Conservation (phyloP, 2,113 vertebrate species). For the Platysteira castanea region DNA sequence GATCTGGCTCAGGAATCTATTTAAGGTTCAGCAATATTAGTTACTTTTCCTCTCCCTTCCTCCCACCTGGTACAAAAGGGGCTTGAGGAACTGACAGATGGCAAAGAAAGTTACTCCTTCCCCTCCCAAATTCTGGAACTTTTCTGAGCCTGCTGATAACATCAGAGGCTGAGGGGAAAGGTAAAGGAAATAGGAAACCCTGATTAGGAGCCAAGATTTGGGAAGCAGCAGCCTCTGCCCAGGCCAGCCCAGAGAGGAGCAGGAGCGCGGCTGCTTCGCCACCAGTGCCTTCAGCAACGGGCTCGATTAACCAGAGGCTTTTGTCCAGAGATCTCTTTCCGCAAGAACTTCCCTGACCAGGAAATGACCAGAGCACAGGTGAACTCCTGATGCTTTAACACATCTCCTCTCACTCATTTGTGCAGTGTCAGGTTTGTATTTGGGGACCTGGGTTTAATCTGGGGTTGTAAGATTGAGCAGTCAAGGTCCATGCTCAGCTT, state of each 20-base stretch:
- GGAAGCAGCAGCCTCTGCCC: background rate
- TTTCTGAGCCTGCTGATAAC: background rate
- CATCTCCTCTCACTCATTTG: background rate
- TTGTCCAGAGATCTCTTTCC: background rate
- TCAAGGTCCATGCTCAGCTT: background rate
- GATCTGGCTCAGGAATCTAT: background rate
- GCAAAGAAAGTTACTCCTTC: background rate
- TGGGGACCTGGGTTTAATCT: background rate
- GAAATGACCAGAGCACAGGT: background rate
- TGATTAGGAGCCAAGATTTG: background rate
- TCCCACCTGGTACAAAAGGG: background rate
- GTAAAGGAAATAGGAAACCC: background rate
- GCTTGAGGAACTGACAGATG: background rate
- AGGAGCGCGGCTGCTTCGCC: rapidly evolving
- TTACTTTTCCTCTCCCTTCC: background rate
- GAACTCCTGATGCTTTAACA: background rate
- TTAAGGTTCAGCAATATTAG: background rate
- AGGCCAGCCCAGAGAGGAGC: background rate
- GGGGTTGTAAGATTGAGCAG: background rate
- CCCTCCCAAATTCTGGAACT: background rate
- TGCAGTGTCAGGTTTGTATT: background rate
- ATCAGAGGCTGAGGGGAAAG: background rate
- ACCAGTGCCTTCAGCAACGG: background rate
- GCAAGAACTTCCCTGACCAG: background rate
- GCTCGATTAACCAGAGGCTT: background rate